These are phyloP conservation scores for Pseudococcus jackbeardsleyi DNA, from an alignment of 2,888 invertebrate species.

Conservation along the genomic window DNA sequence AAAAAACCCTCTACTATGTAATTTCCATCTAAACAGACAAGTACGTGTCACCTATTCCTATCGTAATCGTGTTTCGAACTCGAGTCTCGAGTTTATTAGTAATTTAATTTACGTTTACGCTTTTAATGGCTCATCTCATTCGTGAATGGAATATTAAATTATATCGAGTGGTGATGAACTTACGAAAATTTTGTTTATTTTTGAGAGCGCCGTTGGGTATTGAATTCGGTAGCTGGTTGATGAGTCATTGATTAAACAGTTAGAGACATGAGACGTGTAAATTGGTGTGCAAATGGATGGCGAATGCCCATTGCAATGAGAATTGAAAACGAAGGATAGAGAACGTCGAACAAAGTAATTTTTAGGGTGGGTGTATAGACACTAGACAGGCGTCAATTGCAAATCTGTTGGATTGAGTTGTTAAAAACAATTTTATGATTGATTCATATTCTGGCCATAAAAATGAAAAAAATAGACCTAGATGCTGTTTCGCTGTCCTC, in stretches of 20 bases:
- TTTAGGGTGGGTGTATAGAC: too few species aligned
- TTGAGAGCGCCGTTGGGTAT: not conserved
- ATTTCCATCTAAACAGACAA: not conserved
- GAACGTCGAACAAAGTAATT: not conserved
- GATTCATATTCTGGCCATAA: too few species aligned
- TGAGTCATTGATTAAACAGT: constrained; percentile 51
- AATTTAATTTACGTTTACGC: constrained; percentile 15
- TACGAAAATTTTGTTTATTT: constrained; percentile 36
- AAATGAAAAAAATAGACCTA: too few species aligned
- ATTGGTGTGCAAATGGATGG: not conserved
- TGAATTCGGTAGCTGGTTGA: constrained; percentile 34
- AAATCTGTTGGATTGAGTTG: too few species aligned
- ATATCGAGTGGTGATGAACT: constrained; percentile 45
- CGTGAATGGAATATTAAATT: constrained; percentile 27
- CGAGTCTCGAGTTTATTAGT: not conserved
- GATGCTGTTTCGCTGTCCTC: too few species aligned
- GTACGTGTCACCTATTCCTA: not conserved
- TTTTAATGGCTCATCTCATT: constrained; percentile 23
- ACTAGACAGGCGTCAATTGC: too few species aligned
- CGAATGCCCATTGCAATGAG: constrained; percentile 8
- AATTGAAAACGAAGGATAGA: constrained; percentile 15
- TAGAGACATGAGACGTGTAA: constrained; percentile 14
- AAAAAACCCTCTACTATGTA: not conserved
- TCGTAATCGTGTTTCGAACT: not conserved
- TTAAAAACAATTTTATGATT: too few species aligned